Percentiles rank a stretch among this genome's conserved stretches.
These are phyloP conservation scores for Naja naja DNA, from an alignment of 2,113 vertebrate species.

Conservation along the genomic window DNA sequence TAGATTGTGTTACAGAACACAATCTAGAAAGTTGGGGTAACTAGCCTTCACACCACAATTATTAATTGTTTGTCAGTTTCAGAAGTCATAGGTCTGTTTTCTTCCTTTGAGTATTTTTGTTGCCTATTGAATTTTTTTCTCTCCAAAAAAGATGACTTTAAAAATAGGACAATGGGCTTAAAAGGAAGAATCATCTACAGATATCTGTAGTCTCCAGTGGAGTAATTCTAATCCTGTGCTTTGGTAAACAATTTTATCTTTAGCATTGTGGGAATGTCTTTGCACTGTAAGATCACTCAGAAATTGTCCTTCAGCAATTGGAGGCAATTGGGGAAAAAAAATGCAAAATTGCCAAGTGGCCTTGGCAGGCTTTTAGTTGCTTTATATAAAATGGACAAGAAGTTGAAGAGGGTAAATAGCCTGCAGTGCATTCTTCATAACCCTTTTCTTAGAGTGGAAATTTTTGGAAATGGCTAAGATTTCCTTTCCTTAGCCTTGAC, in stretches of 20 bases:
- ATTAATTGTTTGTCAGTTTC: not conserved
- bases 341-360: constrained; percentile 13
- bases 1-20: not conserved
- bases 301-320: constrained; percentile 44
- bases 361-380: not conserved
- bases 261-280: constrained; percentile 55
- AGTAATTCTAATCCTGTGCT: not conserved
- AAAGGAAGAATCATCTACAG: constrained; percentile 37
- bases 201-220: constrained; percentile 40
- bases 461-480: constrained; percentile 4
- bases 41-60: not conserved
- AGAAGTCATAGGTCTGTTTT: not conserved
- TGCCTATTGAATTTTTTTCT: not conserved
- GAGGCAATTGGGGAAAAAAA: constrained; percentile 49
- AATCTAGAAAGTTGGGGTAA: not conserved
- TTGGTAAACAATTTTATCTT: constrained; percentile 42
- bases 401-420: constrained; percentile 35
- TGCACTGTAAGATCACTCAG: constrained; percentile 50
- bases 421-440: constrained; percentile 6
- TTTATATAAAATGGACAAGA: constrained; percentile 2
- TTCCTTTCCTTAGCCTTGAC: not conserved
- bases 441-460: not conserved
- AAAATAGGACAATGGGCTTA: not conserved
- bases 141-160: not conserved
- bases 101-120: not conserved